Evolutionary conservation across 1,140 invertebrate species (phyloP), one percentile per base, ranked within the genome.

Genomic region (Brachionus angularis): DNA sequence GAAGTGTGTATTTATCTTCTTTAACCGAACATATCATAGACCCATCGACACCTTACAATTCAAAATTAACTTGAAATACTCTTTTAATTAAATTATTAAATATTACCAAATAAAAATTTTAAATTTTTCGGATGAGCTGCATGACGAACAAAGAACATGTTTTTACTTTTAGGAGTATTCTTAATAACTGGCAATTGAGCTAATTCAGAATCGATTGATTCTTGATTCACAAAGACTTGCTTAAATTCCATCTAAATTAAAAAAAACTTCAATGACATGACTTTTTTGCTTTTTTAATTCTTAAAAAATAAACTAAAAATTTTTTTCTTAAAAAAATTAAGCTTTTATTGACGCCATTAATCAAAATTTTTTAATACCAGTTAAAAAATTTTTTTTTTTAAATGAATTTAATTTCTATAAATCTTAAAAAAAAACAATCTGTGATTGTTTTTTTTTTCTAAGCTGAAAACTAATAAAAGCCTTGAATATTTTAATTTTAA

Each of bases 91-190:
- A 18, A n/a, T 16, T 27, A 33, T 25, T 44, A 23, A 31, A 67
- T 34, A 3, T 8, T 14, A 67, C 62, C 62, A 47, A 29, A 34
- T n/a, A 67, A 5, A 49, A 67, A 67, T 67, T 34, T 67, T 1
- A 67, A 23, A 47, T 67, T 46, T 50, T 14, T 46, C 12, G 62
- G 62, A 33, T 46, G 27, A 47, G 62, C 42, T 14, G 42, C 42
- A 23, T 67, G 62, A 23, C 62, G 39, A 23, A 67, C 42, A 50
- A 67, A 67, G 47, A 67, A 67, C 62, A 67, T 67, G 42, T 36
- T 67, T 16, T 67, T 25, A 36, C 62, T 67, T 27, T 33, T 18
- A 16, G 39, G 10, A 16, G 10, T 16, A 16, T 10, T 10, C 16
- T n/a, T n/a, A n/a, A 10, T 10, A 42, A 10, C 16, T 16, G 39